Base-by-base conservation (phyloP, 2,888 invertebrate species). In the Diarsia rubi region DNA sequence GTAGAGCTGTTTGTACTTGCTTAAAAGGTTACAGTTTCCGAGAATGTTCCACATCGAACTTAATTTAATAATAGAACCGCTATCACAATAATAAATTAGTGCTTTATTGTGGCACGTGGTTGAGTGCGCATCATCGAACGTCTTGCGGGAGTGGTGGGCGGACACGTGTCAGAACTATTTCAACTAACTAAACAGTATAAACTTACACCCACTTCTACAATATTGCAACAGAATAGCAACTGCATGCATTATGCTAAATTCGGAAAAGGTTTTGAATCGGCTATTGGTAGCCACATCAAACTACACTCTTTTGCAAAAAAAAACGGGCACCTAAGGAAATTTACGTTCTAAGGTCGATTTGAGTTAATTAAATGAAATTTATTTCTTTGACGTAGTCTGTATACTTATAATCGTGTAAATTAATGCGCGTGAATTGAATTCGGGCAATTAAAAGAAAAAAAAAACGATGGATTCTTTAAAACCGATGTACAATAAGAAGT, bases 121-220 rank as follows among this genome's bases (percentile, higher is more conserved):
- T 69, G 45, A 76, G 64, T 84, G 73, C 65, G 75, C 68, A 69
- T 74, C 82, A 70, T 69, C 62, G 60, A 75, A 70, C 73, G 64
- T 76, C 44, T 80, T 44, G n/a, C 59, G 31, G 54, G 9, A 62
- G 64, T 49, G 65, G 77, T 85, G 72, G 87, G 82, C 52, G 79
- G 68, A 47, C 85, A 78, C 73, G 82, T 82, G 79, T 71, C 76
- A 37, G 59, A 69, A 27, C n/a, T 63, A 37, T 37, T 37, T 37
- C 37, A 59, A 73, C 70, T 69, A 49, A 57, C 63, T 70, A 63
- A 69, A 45, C 62, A 70, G 21, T 49, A 44, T 65, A 52, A 65
- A 62, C n/a, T n/a, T n/a, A n/a, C 69, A 74, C 64, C 54, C 71
- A 68, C 49, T 54, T 69, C 47, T n/a, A 45, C 27, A 16, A 42